A percentile compares a stretch with the other conserved stretches of the same genome.
Conservation (phyloP, 2,888 invertebrate genomes). For the Callinectes sapidus region DNA sequence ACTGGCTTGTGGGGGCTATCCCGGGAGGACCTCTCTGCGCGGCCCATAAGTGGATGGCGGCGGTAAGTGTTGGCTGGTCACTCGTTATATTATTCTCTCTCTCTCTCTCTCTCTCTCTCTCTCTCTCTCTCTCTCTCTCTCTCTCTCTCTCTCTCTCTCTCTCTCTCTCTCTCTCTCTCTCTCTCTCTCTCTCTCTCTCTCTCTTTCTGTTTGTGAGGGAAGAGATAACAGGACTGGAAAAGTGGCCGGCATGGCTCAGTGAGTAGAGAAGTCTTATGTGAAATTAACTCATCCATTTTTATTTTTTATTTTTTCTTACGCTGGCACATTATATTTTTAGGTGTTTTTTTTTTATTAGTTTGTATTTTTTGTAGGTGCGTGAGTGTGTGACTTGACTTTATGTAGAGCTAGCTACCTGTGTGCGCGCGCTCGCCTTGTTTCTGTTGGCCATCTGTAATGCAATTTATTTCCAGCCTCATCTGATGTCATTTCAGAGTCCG, state of each 20-base stretch:
- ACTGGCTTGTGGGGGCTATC: conserved; percentile 55
- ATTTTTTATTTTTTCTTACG: background rate
- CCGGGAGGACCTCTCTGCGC: conserved; percentile 50
- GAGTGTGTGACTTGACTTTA: too few species aligned
- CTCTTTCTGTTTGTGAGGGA: background rate
- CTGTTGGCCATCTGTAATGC: background rate
- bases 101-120: background rate
- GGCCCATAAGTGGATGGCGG: conserved; percentile 60
- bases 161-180: too few species aligned
- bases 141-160: too few species aligned
- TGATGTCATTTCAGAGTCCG: background rate
- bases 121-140: background rate
- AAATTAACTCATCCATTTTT: background rate
- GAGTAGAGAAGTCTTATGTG: background rate
- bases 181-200: too few species aligned
- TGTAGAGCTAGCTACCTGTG: too few species aligned
- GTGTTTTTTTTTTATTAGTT: background rate
- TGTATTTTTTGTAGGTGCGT: conserved; percentile 8
- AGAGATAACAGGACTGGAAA: background rate
- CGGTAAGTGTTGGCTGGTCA: conserved; percentile 49
- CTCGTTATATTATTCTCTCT: background rate
- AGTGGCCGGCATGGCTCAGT: background rate
- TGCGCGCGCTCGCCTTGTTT: too few species aligned
- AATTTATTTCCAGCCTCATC: background rate
- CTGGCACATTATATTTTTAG: too few species aligned